Evolutionary conservation across 1,140 invertebrate genomes (phyloP).

Genomic region (Varroa destructor): DNA sequence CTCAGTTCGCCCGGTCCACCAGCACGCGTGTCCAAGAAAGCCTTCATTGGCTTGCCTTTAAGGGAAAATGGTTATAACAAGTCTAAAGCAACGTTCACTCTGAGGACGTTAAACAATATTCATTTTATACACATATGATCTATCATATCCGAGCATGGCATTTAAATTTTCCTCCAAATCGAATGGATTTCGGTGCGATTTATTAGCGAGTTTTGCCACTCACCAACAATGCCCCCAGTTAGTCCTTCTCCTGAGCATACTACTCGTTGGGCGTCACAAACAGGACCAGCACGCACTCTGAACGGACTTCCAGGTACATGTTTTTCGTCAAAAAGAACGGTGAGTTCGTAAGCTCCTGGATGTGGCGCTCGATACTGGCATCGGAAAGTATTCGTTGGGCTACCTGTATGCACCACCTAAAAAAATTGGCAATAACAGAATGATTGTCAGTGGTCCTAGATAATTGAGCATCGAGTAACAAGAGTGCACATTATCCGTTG

Average conservation of each 20-base stretch:
- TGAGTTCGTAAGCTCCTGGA: constrained; percentile 43
- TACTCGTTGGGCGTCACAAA: constrained; percentile 42
- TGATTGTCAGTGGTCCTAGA: too few species aligned
- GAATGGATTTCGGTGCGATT: too few species aligned
- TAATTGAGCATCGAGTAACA: too few species aligned
- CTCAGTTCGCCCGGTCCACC: constrained; percentile 46
- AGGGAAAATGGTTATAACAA: not conserved
- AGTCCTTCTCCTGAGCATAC: constrained; percentile 42
- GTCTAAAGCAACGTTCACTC: too few species aligned
- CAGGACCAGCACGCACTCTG: constrained; percentile 41
- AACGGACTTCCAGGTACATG: constrained; percentile 43
- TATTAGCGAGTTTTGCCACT: constrained; percentile 17
- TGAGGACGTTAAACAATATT: too few species aligned
- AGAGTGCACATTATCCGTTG: not conserved
- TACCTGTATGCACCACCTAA: not conserved
- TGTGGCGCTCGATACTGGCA: not conserved
- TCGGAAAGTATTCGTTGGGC: not conserved
- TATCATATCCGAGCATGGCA: too few species aligned
- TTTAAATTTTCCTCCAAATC: too few species aligned
- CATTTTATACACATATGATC: too few species aligned
- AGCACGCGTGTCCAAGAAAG: constrained; percentile 44
- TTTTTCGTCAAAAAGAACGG: constrained; percentile 43
- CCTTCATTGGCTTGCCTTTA: constrained; percentile 36
- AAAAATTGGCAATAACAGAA: not conserved
- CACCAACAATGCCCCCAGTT: constrained; percentile 42